A percentile compares a stretch with the other conserved stretches of the same genome.
Evolutionary conservation across 2,888 invertebrate species (phyloP).

Genomic region (Patella caerulea): DNA sequence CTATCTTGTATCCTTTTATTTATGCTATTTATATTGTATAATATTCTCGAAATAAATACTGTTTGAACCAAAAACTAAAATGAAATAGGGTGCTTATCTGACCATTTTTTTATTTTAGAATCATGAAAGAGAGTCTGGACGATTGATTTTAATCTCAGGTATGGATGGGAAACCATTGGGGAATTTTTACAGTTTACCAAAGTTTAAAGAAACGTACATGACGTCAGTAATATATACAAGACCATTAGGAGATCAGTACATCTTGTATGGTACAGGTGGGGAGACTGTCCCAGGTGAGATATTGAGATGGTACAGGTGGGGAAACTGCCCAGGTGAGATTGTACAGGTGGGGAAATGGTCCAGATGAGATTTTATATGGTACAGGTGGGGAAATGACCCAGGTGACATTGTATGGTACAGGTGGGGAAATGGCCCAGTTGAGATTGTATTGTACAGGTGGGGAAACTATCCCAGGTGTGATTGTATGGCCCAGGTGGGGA

Average conservation of each 20-base stretch:
- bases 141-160: slow-evolving; percentile 65
- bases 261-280: slow-evolving; percentile 68
- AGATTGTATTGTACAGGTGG: background rate
- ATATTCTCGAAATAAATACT: too few species aligned
- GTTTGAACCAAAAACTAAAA: too few species aligned
- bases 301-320: slow-evolving; percentile 61
- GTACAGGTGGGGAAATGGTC: too few species aligned
- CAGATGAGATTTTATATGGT: too few species aligned
- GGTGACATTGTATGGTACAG: background rate
- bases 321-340: slow-evolving; percentile 57
- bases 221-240: slow-evolving; percentile 61
- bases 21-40: too few species aligned
- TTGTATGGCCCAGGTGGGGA: background rate
- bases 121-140: slow-evolving; percentile 52
- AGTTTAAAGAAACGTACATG: slow-evolving; percentile 64
- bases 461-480: background rate
- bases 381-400: too few species aligned
- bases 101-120: slow-evolving; percentile 39
- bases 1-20: too few species aligned
- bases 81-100: background rate
- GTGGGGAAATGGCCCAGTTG: too few species aligned
- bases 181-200: slow-evolving; percentile 54
- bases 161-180: slow-evolving; percentile 62
- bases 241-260: slow-evolving; percentile 53
- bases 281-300: slow-evolving; percentile 65